These are phyloP conservation scores for Tinamus major DNA, from an alignment of 2,797 vertebrate species.

Conservation along the genomic window DNA sequence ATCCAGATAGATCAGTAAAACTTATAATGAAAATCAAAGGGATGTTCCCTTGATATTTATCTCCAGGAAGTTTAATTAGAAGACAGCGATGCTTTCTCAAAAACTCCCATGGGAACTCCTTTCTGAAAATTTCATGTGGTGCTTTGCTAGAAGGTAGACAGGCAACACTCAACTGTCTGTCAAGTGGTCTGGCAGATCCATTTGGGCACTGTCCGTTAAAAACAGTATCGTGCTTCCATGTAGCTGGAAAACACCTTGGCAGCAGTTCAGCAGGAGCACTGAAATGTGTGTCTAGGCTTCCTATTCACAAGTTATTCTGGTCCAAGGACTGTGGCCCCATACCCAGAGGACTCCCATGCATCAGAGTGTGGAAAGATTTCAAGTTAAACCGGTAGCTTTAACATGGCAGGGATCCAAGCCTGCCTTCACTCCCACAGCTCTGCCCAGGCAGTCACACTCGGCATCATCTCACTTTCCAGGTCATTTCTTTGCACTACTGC, in stretches of 20 bases:
- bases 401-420: neutral
- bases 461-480: neutral
- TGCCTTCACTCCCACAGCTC: neutral
- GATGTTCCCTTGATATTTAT: neutral
- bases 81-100: neutral
- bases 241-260: neutral
- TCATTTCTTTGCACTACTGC: neutral
- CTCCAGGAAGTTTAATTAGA: neutral
- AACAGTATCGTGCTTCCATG: fast-evolving
- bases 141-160: neutral
- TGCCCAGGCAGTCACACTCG: neutral
- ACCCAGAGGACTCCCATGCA: neutral
- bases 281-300: neutral
- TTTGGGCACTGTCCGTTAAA: neutral
- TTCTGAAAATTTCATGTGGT: neutral
- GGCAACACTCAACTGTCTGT: too few species aligned
- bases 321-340: neutral
- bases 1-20: neutral
- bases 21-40: neutral
- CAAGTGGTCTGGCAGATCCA: neutral
- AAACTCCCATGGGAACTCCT: neutral
- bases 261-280: neutral
- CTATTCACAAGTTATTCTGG: neutral
- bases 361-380: neutral
- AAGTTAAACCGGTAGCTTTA: neutral